Base-by-base conservation (phyloP, 2,888 invertebrate species). In the Acanthoscelides obtectus region DNA sequence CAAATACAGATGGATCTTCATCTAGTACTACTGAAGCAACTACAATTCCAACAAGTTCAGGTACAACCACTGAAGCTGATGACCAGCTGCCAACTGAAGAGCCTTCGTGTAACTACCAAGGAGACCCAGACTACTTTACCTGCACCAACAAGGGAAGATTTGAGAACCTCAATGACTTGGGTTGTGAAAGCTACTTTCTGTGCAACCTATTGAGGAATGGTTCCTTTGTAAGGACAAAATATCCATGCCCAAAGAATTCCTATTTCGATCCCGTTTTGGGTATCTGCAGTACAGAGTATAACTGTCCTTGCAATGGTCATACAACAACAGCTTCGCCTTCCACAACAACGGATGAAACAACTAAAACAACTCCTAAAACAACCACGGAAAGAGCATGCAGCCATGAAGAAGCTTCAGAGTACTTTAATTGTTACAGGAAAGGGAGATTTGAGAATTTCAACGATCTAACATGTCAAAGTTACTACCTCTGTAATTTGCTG, bases 391-490 rank as follows among this genome's bases (percentile, higher is more conserved):
- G 72, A 64, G 66, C 68, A 67, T 71, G 71, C 45, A 27, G 17
- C 4, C 63, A 67, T 22, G 63, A n/a, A 45, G n/a, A 20, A 22
- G n/a, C 72, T 22, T 0, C 63, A n/a, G 64, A 70, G 1, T 64
- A 72, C 27, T 78, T 78, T 71, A 66, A n/a, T 22, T 79, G 79
- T 69, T 79, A 83, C 0, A 72, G 83, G 0, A 83, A 82, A 0
- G 88, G 88, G 0, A 83, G 87, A 76, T 87, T 83, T 67, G 82
- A 86, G 0, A 81, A 88, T 75, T 75, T 82, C 1, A 72, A 82
- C 0, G 87, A 87, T 69, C 79, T n/a, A 17, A 75, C 71, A 21
- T 81, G 81, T 73, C 69, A 73, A 63, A 77, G 71, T n/a, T 81
- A 80, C 67, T 80, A 75, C 70, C 68, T 78, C 25, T 81, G 81